These are phyloP conservation scores for Diplazon laetatorius DNA, from an alignment of 2,888 invertebrate species.

Conservation along the genomic window DNA sequence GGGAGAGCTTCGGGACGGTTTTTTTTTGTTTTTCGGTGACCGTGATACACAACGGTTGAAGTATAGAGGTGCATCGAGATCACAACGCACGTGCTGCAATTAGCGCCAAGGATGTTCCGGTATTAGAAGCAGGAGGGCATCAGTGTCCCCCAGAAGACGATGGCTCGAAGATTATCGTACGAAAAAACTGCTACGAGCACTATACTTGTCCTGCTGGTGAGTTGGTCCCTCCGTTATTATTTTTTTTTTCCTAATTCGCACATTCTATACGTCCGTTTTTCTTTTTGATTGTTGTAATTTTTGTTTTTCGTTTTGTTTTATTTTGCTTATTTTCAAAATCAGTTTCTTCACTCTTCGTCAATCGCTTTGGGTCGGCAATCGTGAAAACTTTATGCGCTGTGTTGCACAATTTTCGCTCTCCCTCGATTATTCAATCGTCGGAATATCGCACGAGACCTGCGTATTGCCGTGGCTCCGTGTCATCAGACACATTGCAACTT, in stretches of 20 bases:
- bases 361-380: constrained; percentile 8
- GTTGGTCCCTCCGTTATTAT: constrained; percentile 64
- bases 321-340: too few species aligned
- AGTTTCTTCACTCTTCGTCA: too few species aligned
- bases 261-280: too few species aligned
- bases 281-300: too few species aligned
- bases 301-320: too few species aligned
- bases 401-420: constrained; percentile 53
- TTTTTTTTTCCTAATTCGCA: constrained; percentile 38
- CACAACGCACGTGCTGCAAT: constrained; percentile 46
- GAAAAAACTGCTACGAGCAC: constrained; percentile 78
- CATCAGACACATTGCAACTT: constrained; percentile 1
- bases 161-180: constrained; percentile 78
- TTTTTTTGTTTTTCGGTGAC: too few species aligned
- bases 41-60: not conserved
- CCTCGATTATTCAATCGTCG: constrained; percentile 60
- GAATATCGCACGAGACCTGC: constrained; percentile 2
- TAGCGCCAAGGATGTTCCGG: constrained; percentile 58
- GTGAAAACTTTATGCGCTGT: not conserved
- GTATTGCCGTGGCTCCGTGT: too few species aligned
- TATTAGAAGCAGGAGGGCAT: constrained; percentile 61
- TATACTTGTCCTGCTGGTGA: constrained; percentile 80
- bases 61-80: constrained; percentile 29
- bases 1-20: too few species aligned
- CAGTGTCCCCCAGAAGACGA: constrained; percentile 73